Base-by-base conservation (phyloP, 2,888 invertebrate genomes). In the Drosophila ochracea region DNA sequence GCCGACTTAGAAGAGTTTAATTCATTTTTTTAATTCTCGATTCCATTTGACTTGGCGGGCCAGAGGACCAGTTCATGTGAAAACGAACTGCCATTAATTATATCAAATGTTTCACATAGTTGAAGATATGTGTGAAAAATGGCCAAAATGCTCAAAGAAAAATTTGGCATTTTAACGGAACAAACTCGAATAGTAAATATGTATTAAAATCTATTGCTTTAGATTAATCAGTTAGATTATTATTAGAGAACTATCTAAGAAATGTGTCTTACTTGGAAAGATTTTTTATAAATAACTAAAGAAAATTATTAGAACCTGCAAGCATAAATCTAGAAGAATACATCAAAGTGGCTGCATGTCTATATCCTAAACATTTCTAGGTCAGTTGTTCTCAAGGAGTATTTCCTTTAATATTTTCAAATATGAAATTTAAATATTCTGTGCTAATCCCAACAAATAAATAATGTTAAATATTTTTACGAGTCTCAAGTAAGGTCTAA, bases 11-110 rank as follows among this genome's bases (percentile, higher is more conserved):
- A 41, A 60, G 47, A 55, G 50, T 39, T 47, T 10, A 28, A 7
- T n/a, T 3, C 6, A 21, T 58, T 58, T 31, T 13, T 35, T 47
- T 11, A n/a, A 41, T n/a, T n/a, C 43, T 10, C 4, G 53, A 41
- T 62, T 31, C 28, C 37, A 58, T 49, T 31, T 58, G 55, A 31
- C 21, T 31, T 58, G 55, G 25, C 21, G 4, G 9, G 19, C 19
- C 9, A 19, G 21, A 7, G 16, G 10, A 19, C 7, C 9, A 50
- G 10, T 19, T 49, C 1, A 19, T 28, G 0, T 0, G 10, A 19
- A 50, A n/a, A 6, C 31, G 0, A 3, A 30, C 9, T 11, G 6
- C 6, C 3, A n/a, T 11, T 1, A 30, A 52, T 13, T 10, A n/a
- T 11, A 13, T n/a, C 3, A n/a, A 52, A 52, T 52, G 11, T 52